A percentile compares a stretch with the other conserved stretches of the same genome.
Evolutionary conservation across 2,113 vertebrate species (phyloP).

Genomic region (Fulica atra): DNA sequence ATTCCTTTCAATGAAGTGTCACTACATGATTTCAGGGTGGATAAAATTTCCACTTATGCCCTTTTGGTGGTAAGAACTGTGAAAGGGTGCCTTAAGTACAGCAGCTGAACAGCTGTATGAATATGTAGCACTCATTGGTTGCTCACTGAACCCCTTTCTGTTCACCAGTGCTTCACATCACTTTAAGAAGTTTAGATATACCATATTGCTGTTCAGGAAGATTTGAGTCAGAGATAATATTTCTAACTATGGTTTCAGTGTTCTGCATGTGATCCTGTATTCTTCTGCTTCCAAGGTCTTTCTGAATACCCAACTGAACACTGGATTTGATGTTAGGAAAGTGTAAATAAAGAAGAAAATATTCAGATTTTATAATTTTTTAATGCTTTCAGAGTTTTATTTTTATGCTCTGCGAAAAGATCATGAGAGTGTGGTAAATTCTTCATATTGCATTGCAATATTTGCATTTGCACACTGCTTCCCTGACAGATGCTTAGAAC

Average conservation of each 20-base stretch:
- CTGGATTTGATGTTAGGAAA: background rate
- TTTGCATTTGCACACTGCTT: background rate
- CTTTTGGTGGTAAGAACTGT: background rate
- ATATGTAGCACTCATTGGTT: accelerated
- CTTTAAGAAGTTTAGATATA: background rate
- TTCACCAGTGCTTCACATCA: background rate
- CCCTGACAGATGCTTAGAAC: background rate
- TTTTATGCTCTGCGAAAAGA: background rate
- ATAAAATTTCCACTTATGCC: background rate
- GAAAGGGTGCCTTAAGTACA: background rate
- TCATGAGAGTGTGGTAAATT: background rate
- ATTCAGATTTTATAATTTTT: background rate
- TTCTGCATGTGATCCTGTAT: background rate
- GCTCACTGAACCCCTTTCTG: background rate
- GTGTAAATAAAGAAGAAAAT: background rate
- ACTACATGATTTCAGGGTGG: background rate
- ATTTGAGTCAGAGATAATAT: background rate
- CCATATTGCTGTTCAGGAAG: background rate
- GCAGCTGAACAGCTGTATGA: background rate
- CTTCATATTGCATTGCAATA: background rate
- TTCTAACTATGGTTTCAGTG: background rate
- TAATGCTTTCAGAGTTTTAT: background rate
- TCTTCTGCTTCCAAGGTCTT: background rate
- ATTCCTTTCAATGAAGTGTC: background rate
- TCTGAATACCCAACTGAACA: background rate